Evolutionary conservation across 2,888 invertebrate species (phyloP), one percentile per base, ranked within the genome.

Genomic region (Labia minor): DNA sequence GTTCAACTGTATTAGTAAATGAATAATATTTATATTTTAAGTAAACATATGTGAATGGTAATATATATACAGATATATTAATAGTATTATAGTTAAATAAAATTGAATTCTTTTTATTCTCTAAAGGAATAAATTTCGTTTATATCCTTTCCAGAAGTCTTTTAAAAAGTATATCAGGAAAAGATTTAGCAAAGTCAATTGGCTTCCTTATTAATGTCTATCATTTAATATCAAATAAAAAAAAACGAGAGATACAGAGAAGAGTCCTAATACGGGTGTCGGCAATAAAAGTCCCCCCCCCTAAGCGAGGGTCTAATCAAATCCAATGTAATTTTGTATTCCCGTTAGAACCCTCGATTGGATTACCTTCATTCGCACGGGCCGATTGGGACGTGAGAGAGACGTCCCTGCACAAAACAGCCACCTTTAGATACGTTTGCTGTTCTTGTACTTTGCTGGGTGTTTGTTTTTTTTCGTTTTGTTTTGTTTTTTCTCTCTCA

Each of bases 101-200:
- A n/a, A n/a, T n/a, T n/a, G n/a, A n/a, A n/a, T n/a, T n/a, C n/a
- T n/a, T n/a, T n/a, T n/a, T n/a, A n/a, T n/a, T n/a, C n/a, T n/a
- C n/a, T n/a, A n/a, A n/a, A n/a, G 26, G 26, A 26, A 26, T 26
- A 3, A 26, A 26, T 26, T 26, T 26, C 26, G 26, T 26, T 26
- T 26, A 6, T 26, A 26, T 6, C 26, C 8, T 3, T 26, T 8
- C 26, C 26, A 26, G 26, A 26, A 26, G 26, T 6, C 26, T 26
- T 26, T 26, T 26, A 26, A 26, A 26, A 49, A 49, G 49, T 8
- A 49, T 49, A 49, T 49, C 49, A 49, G 49, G 49, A 49, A 49
- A 49, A 49, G 49, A 49, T 49, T 49, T 49, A 49, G 49, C n/a
- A 49, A 49, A 49, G 49, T 49, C 49, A 49, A 49, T 49, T 49